Percentiles rank a stretch among this genome's conserved stretches.
Evolutionary conservation across 2,888 invertebrate genomes (phyloP).

Genomic region (Augiades crinisus): DNA sequence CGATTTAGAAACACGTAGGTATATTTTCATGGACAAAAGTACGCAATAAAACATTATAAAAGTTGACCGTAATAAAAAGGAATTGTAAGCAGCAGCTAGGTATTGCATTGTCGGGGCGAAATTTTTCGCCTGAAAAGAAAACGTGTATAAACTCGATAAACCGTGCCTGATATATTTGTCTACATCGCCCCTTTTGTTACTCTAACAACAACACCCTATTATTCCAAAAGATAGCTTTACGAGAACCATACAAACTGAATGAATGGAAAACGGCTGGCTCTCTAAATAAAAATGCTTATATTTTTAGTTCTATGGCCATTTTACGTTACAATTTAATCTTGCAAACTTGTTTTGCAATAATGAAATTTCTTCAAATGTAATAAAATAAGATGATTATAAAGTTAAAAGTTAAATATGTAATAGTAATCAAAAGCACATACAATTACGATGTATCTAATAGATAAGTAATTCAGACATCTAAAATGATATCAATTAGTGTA

Average conservation of each 20-base stretch:
- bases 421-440: too few species aligned
- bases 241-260: slow-evolving; percentile 4
- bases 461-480: too few species aligned
- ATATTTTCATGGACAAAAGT: slow-evolving; percentile 6
- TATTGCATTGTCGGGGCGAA: slow-evolving; percentile 22
- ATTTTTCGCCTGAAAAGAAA: slow-evolving; percentile 28
- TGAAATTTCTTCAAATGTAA: too few species aligned
- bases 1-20: background rate
- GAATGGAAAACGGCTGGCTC: background rate
- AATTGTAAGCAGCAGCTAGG: slow-evolving; percentile 25
- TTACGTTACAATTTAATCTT: too few species aligned
- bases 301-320: too few species aligned
- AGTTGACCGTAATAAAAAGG: slow-evolving; percentile 24
- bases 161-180: slow-evolving; percentile 52
- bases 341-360: too few species aligned
- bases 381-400: too few species aligned
- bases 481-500: too few species aligned
- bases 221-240: slow-evolving; percentile 30
- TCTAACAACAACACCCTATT: slow-evolving; percentile 45
- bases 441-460: too few species aligned
- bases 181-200: slow-evolving; percentile 55
- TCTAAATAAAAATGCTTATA: background rate
- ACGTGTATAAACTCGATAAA: slow-evolving; percentile 32
- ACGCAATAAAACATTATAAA: slow-evolving; percentile 23
- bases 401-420: too few species aligned